A percentile compares a stretch with the other conserved stretches of the same genome.
These are phyloP conservation scores for Idaea biselata DNA, from an alignment of 2,888 invertebrate genomes.

Conservation along the genomic window DNA sequence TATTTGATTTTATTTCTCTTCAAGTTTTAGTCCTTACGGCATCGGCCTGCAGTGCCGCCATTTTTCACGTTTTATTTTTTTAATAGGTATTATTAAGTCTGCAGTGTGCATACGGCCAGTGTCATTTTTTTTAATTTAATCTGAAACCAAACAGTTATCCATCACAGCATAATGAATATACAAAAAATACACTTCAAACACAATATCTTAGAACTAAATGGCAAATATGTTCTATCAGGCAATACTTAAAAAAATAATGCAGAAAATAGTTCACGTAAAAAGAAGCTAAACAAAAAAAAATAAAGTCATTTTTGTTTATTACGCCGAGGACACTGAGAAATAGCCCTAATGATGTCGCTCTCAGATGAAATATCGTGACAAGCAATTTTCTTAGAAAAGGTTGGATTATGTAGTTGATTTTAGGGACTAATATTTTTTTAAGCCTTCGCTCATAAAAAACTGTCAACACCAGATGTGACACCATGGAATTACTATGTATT, in stretches of 20 bases:
- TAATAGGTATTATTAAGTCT: too few species aligned
- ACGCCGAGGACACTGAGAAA: background rate
- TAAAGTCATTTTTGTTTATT: conserved; percentile 1
- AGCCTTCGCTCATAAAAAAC: conserved; percentile 1
- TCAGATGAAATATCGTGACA: background rate
- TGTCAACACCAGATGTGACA: background rate
- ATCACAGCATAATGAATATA: too few species aligned
- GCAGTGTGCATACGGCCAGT: too few species aligned
- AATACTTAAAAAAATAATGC: background rate
- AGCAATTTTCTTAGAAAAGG: conserved; percentile 1
- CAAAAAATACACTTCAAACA: background rate
- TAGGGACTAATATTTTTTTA: background rate
- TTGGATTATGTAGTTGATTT: conserved; percentile 1
- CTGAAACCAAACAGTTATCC: too few species aligned
- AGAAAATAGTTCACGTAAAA: background rate
- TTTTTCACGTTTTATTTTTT: too few species aligned
- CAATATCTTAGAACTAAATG: background rate
- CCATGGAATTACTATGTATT: background rate
- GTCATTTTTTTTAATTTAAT: too few species aligned
- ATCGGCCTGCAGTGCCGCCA: too few species aligned
- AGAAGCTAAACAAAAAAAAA: background rate
- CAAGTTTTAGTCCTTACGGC: too few species aligned
- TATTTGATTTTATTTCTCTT: too few species aligned
- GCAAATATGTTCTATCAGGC: background rate
- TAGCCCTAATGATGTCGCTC: conserved; percentile 1